Evolutionary conservation across 2,113 vertebrate genomes (phyloP), one percentile per base, ranked within the genome.

Genomic region (Phalacrocorax aristotelis): DNA sequence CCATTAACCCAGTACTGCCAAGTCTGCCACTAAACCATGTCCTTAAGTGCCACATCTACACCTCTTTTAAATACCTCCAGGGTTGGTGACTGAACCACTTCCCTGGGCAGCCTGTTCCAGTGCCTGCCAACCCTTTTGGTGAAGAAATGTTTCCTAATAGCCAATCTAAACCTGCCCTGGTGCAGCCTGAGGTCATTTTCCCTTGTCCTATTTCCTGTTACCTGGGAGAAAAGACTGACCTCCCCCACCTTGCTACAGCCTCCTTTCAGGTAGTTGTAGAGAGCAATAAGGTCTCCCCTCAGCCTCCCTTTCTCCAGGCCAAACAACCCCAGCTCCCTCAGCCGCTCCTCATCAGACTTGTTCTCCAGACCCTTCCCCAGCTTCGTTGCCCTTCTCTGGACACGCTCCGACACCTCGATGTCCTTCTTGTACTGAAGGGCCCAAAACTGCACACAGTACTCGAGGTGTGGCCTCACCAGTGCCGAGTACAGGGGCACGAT

Each of bases 141-240:
- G 1, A 36, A 38, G 16, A 49, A 21, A 46, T 26, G 54, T 29
- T 83, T 13, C 30, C 30, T 9, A 8, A 23, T 16, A 4, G 6
- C 65, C 22, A 54, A 30, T 25, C 1, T 8, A 66, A 77, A 54
- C 15, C 30, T 42, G 5, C 2, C 9, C 10, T 25, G 34, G 46
- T 16, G 1, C 38, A 60, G 18, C 32, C 42, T 48, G 44, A 71
- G 34, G n/a, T 19, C 2, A 0, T 77, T 86, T 19, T 36, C 15
- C 8, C 26, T 77, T 3, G 1, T 36, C 36, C 42, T 36, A 10
- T 23, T 25, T 1, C 18, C 9, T 18, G 4, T 42, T 22, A 3
- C n/a, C 11, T 21, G 34, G 23, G 25, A 52, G 9, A 30, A 64
- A 36, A 86, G 57, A 54, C 44, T 1, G 0, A 42, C 0, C 1